Base-by-base conservation (phyloP, 2,888 invertebrate genomes). In the Stratiomys singularior region DNA sequence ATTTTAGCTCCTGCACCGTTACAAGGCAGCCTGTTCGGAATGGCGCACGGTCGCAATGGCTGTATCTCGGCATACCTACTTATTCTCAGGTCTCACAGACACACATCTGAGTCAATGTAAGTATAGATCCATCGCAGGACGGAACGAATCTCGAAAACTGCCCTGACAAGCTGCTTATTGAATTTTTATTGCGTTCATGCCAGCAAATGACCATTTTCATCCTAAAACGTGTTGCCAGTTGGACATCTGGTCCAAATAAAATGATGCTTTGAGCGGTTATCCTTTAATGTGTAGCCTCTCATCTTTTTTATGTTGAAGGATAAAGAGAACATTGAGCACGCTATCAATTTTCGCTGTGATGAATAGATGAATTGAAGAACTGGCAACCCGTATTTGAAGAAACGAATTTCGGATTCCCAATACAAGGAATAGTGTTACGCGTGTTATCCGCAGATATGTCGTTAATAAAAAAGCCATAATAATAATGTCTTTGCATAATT, bases 391-490 rank as follows among this genome's bases (percentile, higher is more conserved):
- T 18, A 9, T 4, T 18, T 18, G 3, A 4, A 52, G 52, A n/a
- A 4, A 52, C 60, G 5, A 60, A 23, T 25, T 4, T 13, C 60
- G 18, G 1, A 47, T 30, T 13, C 11, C 3, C 25, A 23, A 37
- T 67, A 44, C 67, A 67, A 5, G 67, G 21, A 44, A 9, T 37
- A 67, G 67, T 67, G 44, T 67, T 69, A 69, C 46, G 69, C 21
- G 46, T 46, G 46, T 25, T 15, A 47, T 69, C 47, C 47, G 21
- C n/a, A 47, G 69, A 69, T 69, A 69, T 69, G 69, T 69, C 46
- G 25, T 69, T 69, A 69, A 69, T 69, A 69, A 69, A 69, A 69
- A 69, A 69, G 46, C 47, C 69, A 69, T 69, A 69, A 69, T 47
- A 46, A 46, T 69, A 69, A 47, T 46, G 46, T 25, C 46, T 47